phyloP scores from a whole-genome alignment of 2,113 vertebrate genomes.

The Phyllostomus discolor region DNA sequence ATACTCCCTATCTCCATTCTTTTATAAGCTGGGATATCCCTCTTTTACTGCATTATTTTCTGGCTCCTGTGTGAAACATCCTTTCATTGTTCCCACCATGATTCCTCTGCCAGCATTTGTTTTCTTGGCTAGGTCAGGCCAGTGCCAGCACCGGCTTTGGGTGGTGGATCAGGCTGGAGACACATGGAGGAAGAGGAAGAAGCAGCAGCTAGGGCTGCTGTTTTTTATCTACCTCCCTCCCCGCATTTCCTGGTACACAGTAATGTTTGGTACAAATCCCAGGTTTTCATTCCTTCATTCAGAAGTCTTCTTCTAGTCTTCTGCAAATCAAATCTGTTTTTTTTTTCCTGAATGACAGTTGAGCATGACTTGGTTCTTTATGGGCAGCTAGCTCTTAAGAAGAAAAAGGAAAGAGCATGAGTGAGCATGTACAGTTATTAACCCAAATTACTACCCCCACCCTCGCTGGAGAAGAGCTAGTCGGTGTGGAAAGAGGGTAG shows the following conservation, averaged over 20 bases:
- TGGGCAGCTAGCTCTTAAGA: neutral
- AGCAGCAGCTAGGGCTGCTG: neutral
- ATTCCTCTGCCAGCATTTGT: neutral
- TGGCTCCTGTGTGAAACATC: neutral
- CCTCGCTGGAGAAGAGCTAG: neutral
- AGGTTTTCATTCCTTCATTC: neutral
- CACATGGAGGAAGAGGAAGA: rapidly evolving
- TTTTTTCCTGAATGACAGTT: neutral
- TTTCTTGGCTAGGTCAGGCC: neutral
- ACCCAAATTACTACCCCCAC: neutral
- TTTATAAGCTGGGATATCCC: neutral
- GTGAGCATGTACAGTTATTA: neutral
- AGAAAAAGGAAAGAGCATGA: neutral
- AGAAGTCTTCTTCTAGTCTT: neutral
- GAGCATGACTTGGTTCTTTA: neutral
- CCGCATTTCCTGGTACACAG: neutral
- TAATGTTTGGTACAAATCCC: neutral
- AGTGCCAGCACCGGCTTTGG: neutral
- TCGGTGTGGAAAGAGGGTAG: neutral
- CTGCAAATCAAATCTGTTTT: neutral
- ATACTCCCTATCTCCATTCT: neutral
- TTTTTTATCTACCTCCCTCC: too few relatives aligned
- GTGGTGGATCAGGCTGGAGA: neutral
- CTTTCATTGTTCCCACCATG: rapidly evolving
- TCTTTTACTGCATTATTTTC: neutral